Base-by-base conservation (phyloP, 2,113 vertebrate genomes). In the Atherinomorus stipes region DNA sequence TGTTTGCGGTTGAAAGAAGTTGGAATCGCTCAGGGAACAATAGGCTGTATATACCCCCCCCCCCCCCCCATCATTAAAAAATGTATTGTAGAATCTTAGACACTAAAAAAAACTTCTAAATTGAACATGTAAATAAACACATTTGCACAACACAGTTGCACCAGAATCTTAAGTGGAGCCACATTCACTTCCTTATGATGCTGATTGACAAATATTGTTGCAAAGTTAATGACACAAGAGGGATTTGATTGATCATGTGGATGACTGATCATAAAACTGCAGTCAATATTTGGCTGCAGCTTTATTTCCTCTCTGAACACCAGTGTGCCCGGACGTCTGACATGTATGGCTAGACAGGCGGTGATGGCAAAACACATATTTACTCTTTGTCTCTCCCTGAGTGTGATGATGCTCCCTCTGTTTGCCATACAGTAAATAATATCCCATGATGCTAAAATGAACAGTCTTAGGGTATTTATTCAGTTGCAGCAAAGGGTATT, bases 171-270 rank as follows among this genome's bases (percentile, higher is more conserved):
- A 0, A 74, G 57, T 71, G 31, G 49, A 50, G 34, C 58, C 40
- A 71, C 65, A 58, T 15, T 57, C 65, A 37, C 15, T 66, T 52
- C 76, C 79, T 71, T 66, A 51, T 81, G 78, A 63, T 76, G 88
- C 73, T 80, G 83, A 88, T 89, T 91, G 80, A 89, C 85, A 93
- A 92, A 93, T 90, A 92, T 87, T 93, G 91, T 91, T 83, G 80
- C 76, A 86, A 80, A 89, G 78, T 78, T 91, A 89, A 91, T 86
- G 84, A 79, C 84, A 85, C 87, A 89, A 82, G 86, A 85, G 89
- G 90, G 82, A 93, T 90, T 90, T 78, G 86, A 93, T 92, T 90
- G 89, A 93, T 94, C 81, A 90, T 90, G 90, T 86, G 87, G 80
- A 80, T 88, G 89, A 87, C 78, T 85, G 91, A 91, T 93, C 79